Base-by-base conservation (phyloP, 1,140 invertebrate species). In the Vanessa tameamea region DNA sequence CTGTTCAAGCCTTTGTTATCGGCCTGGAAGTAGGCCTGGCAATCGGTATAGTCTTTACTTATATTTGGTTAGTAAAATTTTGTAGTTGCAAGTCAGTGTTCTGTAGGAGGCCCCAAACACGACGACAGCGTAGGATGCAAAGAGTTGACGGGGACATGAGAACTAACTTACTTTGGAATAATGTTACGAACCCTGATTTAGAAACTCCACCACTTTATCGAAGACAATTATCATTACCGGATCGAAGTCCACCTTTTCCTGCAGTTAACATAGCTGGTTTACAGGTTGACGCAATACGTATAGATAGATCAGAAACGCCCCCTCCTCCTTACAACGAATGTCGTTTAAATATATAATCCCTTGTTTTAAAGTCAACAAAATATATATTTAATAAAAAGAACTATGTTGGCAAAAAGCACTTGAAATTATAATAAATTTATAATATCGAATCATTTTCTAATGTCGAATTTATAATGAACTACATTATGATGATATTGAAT, bases 321-420 rank as follows among this genome's bases (percentile, higher is more conserved):
- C 93, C 93, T 2, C 93, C 93, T 3, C 88, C 91, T 0, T 93
- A 93, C 69, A 77, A 88, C 47, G 91, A 93, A 61, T 85, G 84
- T 70, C 78, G 84, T 55, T 75, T 69, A 69, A 69, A 50, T 50
- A 31, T 61, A 63, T 69, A 37, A 61, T 61, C 12, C 0, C 7
- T 51, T 51, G 48, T 15, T 15, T 20, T 59, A 23, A 13, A n/a
- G 55, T 3, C 55, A 2, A 15, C 5, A 14, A 59, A 59, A 9
- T 8, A 43, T 8, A 43, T 43, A 43, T 43, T 43, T 43, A 0
- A 43, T 0, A 9, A 43, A 1, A 43, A 43, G 7, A 43, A 43
- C 1, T 43, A 11, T 43, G 37, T 11, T 43, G 8, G 37, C 8
- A 43, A 43, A 9, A 43, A 43, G 1, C 7, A 43, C 7, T 43